These are phyloP conservation scores for Atrichornis clamosus DNA, from an alignment of 2,113 vertebrate genomes.

Conservation along the genomic window DNA sequence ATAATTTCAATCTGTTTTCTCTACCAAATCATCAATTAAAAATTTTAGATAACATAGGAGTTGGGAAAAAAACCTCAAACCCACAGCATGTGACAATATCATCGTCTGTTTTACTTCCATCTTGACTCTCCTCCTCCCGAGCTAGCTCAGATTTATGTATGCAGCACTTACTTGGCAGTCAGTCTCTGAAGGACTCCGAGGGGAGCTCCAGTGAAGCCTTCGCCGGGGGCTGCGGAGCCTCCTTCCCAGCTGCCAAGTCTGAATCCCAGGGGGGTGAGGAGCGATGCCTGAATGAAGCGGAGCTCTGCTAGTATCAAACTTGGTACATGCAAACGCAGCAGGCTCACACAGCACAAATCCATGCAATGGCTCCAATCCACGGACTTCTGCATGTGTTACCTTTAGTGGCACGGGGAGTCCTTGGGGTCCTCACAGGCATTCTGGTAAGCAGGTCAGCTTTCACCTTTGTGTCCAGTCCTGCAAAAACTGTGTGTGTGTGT, in stretches of 20 bases:
- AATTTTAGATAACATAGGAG: neutral
- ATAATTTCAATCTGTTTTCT: neutral
- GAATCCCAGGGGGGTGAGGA: neutral
- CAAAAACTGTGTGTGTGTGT: rapidly evolving
- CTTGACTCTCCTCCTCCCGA: neutral
- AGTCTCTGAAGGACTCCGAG: neutral
- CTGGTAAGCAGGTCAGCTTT: neutral
- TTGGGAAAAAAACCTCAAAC: neutral
- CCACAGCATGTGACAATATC: neutral
- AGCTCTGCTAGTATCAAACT: neutral
- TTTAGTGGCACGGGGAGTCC: neutral
- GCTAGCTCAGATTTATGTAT: neutral
- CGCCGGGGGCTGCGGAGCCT: neutral
- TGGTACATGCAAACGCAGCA: neutral
- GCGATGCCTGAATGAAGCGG: rapidly evolving
- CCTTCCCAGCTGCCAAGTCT: neutral
- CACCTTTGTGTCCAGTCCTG: neutral
- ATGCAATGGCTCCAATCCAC: rapidly evolving
- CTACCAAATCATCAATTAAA: neutral
- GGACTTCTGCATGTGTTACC: neutral
- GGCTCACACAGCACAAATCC: neutral
- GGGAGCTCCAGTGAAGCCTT: neutral
- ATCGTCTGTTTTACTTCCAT: neutral
- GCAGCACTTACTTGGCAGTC: neutral
- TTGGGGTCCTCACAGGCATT: neutral